Evolutionary conservation across 2,797 vertebrate species (phyloP).

Genomic region (Spea hammondii): DNA sequence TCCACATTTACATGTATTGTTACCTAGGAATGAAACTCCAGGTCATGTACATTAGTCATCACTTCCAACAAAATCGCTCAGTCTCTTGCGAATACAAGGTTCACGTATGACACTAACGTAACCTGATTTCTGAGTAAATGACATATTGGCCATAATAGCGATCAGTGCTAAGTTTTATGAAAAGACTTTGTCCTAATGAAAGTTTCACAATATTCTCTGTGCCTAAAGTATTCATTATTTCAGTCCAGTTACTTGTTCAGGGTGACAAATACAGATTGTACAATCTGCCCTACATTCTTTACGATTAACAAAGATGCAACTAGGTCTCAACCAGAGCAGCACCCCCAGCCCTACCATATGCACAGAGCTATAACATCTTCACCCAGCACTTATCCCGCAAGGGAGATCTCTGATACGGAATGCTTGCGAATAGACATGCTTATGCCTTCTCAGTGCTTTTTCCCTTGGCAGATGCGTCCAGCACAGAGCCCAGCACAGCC

Average conservation of each 20-base stretch:
- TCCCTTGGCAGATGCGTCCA: too few relatives aligned
- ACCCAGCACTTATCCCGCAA: too few relatives aligned
- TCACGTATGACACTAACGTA: slow-evolving; percentile 7
- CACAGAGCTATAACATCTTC: too few relatives aligned
- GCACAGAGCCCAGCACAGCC: neutral
- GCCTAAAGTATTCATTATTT: slow-evolving; percentile 30
- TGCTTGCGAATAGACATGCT: too few relatives aligned
- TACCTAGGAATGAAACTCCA: too few relatives aligned
- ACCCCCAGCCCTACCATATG: too few relatives aligned
- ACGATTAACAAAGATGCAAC: too few relatives aligned
- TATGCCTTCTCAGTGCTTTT: too few relatives aligned
- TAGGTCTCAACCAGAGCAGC: too few relatives aligned
- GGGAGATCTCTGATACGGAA: too few relatives aligned
- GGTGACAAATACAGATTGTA: neutral
- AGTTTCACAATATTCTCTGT: slow-evolving; percentile 10
- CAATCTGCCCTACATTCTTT: neutral
- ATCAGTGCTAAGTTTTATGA: slow-evolving; percentile 31
- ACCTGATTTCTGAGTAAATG: slow-evolving; percentile 26
- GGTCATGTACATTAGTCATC: neutral
- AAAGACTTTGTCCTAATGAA: slow-evolving; percentile 43
- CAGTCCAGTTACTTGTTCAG: slow-evolving; percentile 6
- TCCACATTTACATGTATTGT: too few relatives aligned
- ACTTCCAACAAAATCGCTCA: neutral
- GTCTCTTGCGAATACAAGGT: slow-evolving; percentile 1
- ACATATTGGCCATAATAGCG: slow-evolving; percentile 20